Base-by-base conservation (phyloP, 2,113 vertebrate genomes). In the Pampusana beccarii region DNA sequence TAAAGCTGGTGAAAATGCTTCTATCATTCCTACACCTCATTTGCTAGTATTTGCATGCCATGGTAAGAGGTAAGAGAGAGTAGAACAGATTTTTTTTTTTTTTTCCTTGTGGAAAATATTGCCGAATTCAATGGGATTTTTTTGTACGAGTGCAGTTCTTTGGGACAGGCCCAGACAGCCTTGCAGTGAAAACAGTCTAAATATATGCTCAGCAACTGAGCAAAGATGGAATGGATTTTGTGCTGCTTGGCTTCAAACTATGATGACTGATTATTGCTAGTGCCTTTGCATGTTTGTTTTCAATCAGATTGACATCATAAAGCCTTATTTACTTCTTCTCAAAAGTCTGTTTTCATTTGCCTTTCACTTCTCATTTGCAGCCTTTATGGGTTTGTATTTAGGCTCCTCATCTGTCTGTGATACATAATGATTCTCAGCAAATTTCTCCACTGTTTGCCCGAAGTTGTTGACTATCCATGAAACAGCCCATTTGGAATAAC, bases 251-350 rank as follows among this genome's bases (percentile, higher is more conserved):
- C 90, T 93, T 77, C 83, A 82, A n/a, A 65, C 46, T 92, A 6
- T 83, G 61, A 50, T 80, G 87, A 34, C 79, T 92, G 93, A 93
- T 93, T 94, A 83, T 65, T 93, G 54, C 83, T 87, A 91, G 74
- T 89, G 80, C 69, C 60, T 95, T 95, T 1, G 16, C 84, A 73
- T 87, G 92, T 93, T 96, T 95, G 84, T 96, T 95, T 94, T 93
- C 89, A 93, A 84, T 88, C 90, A 88, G 57, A 61, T 38, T 94
- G 94, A 96, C 83, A 97, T 95, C 80, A 73, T 77, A 50, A 84
- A 95, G 33, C 75, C 74, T 89, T 95, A 95, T 93, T 95, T 97
- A 89, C 88, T 92, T 95, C 95, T 92, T 94, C 40, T 61, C 83
- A 50, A 74, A 91, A 75, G 74, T 75, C 89, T 93, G 72, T 95